These are phyloP conservation scores for Thryonomys swinderianus DNA, from an alignment of 2,113 vertebrate species.

Conservation along the genomic window DNA sequence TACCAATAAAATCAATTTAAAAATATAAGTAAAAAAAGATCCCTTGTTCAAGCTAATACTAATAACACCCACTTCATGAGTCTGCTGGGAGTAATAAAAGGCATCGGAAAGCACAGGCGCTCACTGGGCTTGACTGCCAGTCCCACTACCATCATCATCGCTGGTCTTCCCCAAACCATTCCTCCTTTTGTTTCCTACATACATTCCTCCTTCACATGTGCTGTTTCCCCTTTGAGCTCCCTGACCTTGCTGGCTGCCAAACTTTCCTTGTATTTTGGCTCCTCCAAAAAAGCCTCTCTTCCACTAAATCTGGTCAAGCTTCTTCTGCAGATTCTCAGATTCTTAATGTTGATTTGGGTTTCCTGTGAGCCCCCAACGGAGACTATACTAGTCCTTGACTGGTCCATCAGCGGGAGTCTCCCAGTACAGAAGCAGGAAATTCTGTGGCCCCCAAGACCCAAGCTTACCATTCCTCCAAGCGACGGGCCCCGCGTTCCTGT, in stretches of 20 bases:
- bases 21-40: neutral
- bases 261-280: neutral
- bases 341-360: neutral
- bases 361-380: neutral
- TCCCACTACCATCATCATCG: accelerated
- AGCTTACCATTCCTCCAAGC: neutral
- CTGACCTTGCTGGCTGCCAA: neutral
- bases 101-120: neutral
- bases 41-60: neutral
- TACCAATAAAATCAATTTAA: too few species aligned
- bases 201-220: neutral
- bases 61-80: neutral
- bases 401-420: neutral
- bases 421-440: neutral
- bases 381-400: neutral
- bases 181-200: neutral
- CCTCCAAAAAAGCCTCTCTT: neutral
- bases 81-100: neutral
- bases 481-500: accelerated
- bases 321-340: neutral
- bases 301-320: neutral
- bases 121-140: neutral
- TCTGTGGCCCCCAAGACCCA: neutral
- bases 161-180: too few species aligned
- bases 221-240: neutral